Base-by-base conservation (phyloP, 2,113 vertebrate species). In the Vanacampus margaritifer region DNA sequence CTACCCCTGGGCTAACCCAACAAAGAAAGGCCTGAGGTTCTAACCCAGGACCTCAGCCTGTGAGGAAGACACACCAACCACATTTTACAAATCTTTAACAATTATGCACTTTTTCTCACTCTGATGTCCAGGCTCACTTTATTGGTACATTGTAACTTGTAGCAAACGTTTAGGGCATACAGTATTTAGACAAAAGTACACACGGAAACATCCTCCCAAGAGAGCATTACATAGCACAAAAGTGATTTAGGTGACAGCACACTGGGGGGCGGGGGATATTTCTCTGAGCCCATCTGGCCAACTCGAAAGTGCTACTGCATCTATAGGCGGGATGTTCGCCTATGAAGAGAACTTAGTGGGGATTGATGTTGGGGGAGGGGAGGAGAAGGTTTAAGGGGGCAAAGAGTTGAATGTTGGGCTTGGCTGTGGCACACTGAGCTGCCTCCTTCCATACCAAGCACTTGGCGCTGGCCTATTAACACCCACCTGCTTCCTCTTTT, bases 341-440 rank as follows among this genome's bases (percentile, higher is more conserved):
- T n/a, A n/a, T n/a, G 68, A 66, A 78, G 56, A 64, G 72, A 76
- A 32, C 28, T 32, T 32, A 68, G 54, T 67, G 75, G 67, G 61
- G 82, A 74, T 77, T 71, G 64, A 28, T 64, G 60, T 46, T 26
- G 68, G 71, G 45, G 78, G 73, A 71, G 65, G 72, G 68, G 75
- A 56, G 73, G 83, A 86, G 89, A 87, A 89, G 80, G 81, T 90
- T 86, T 85, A 32, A 64, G 65, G 56, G 65, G 56, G 43, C 51
- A 75, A 79, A 74, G 70, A 41, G 78, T 81, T 76, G 81, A 82
- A 79, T 76, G 81, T 84, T 59, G 61, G 81, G 68, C 83, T 86
- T 87, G 89, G 88, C 89, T 79, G 78, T 64, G 9, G 59, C 84
- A 88, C 88, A 89, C 86, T 81, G 84, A 79, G 81, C 61, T 81